phyloP scores from a whole-genome alignment of 2,888 invertebrate genomes.

The Dioctria linearis region DNA sequence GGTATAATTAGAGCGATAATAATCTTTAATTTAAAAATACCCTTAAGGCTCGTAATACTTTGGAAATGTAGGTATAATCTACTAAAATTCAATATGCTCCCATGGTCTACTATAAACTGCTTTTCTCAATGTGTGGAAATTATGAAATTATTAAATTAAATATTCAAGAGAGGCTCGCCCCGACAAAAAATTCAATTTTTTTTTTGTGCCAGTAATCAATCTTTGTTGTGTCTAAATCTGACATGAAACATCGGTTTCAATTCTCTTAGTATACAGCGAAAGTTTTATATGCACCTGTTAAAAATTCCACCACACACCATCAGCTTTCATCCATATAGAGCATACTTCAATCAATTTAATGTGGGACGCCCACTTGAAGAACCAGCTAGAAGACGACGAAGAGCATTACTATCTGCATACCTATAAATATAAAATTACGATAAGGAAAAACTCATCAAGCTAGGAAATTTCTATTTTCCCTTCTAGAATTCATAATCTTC shows the following conservation, averaged over 20 bases:
- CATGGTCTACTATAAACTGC: too few relatives aligned
- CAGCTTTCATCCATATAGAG: background rate
- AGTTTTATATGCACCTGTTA: conserved; percentile 12
- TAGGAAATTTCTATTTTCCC: conserved; percentile 42
- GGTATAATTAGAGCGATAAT: too few relatives aligned
- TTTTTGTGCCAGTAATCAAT: conserved; percentile 14
- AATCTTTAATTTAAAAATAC: too few relatives aligned
- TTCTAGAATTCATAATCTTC: conserved; percentile 45
- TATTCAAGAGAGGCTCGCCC: conserved; percentile 1
- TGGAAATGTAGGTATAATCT: too few relatives aligned
- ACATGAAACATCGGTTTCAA: conserved; percentile 23
- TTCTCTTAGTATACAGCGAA: background rate
- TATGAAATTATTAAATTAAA: background rate
- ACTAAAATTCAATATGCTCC: too few relatives aligned
- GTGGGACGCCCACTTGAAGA: background rate
- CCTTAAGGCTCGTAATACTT: too few relatives aligned
- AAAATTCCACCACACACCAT: background rate
- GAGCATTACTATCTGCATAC: conserved; percentile 9
- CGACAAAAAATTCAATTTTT: background rate
- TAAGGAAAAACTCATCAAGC: conserved; percentile 49
- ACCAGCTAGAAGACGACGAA: background rate
- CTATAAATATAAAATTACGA: conserved; percentile 5
- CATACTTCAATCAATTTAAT: conserved; percentile 40
- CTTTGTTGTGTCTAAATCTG: conserved; percentile 28
- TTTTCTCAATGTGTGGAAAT: too few relatives aligned